A percentile compares a stretch with the other conserved stretches of the same genome.
Evolutionary conservation across 2,888 invertebrate genomes (phyloP).

Genomic region (Spatulosminthurus flaviceps): DNA sequence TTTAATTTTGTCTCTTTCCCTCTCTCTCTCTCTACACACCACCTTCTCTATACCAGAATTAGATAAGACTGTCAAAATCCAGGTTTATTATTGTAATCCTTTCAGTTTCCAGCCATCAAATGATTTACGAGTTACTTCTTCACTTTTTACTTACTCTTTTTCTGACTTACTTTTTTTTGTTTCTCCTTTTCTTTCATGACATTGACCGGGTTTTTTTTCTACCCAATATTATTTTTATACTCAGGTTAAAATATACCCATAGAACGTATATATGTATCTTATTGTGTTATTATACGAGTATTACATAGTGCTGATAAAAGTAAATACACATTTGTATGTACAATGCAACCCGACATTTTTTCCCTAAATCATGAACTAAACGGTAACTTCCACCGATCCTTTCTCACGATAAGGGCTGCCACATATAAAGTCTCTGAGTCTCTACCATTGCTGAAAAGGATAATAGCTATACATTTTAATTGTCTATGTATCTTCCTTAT

Average conservation of each 20-base stretch:
- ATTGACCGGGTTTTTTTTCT: constrained; percentile 25
- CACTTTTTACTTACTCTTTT: not conserved
- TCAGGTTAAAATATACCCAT: not conserved
- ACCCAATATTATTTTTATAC: not conserved
- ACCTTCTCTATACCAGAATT: too few species aligned
- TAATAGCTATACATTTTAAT: not conserved
- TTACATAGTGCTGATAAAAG: too few species aligned
- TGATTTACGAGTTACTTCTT: not conserved
- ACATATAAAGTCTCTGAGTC: too few species aligned
- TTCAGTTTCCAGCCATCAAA: constrained; percentile 24
- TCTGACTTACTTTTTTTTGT: not conserved
- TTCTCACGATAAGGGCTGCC: constrained; percentile 17
- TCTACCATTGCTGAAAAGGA: not conserved
- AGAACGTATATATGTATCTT: not conserved
- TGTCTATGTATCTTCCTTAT: not conserved
- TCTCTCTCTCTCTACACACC: too few species aligned
- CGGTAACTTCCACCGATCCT: constrained; percentile 4
- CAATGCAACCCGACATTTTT: not conserved
- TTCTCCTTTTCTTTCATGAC: constrained; percentile 20
- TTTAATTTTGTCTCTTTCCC: too few species aligned
- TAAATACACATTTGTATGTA: not conserved
- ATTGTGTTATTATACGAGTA: too few species aligned
- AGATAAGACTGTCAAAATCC: constrained; percentile 4
- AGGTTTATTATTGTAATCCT: constrained; percentile 15
- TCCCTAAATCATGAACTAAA: constrained; percentile 18